Evolutionary conservation across 2,113 vertebrate genomes (phyloP), one percentile per base, ranked within the genome.

Genomic region (Poeciliopsis prolifica): DNA sequence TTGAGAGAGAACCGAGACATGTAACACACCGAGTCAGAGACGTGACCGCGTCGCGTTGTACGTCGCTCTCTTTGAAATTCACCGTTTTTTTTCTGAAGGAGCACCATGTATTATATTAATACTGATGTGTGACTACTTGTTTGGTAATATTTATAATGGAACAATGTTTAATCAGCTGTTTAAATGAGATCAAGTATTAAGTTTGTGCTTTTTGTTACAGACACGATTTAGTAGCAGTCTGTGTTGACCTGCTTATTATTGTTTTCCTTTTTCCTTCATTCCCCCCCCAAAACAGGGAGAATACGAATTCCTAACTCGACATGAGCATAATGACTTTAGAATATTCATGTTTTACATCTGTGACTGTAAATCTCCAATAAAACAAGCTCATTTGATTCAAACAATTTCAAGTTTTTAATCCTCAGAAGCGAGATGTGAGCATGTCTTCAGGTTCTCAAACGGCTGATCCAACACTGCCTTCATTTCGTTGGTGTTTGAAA

Each of bases 71-170:
- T 87, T 68, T 84, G 77, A 71, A 81, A 87, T 54, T 5, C n/a
- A 70, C 79, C 78, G 78, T 90, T 84, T 76, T 62, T 29, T 74
- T 83, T 91, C 35, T 10, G 85, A 85, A 92, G 81, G 83, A 91
- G 79, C 92, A 83, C 83, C 1, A 73, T 90, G 92, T 93, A 92
- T 91, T 94, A 93, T 90, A 92, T 94, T 94, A 93, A 94, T 94
- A 93, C 93, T 92, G 82, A 89, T 80, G 89, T 90, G 89, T 89
- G 88, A 86, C 83, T 88, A 83, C 86, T 87, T 85, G 77, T 92
- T 89, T 87, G 88, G 86, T 91, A 89, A 88, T 91, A 91, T 92
- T 92, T 92, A 90, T 88, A 89, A 89, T 82, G 83, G 83, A 87
- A 79, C 79, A 90, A 40, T 40, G 83, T 88, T 81, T 37, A 70